Base-by-base conservation (phyloP, 2,888 invertebrate genomes). In the Tachina grossa region DNA sequence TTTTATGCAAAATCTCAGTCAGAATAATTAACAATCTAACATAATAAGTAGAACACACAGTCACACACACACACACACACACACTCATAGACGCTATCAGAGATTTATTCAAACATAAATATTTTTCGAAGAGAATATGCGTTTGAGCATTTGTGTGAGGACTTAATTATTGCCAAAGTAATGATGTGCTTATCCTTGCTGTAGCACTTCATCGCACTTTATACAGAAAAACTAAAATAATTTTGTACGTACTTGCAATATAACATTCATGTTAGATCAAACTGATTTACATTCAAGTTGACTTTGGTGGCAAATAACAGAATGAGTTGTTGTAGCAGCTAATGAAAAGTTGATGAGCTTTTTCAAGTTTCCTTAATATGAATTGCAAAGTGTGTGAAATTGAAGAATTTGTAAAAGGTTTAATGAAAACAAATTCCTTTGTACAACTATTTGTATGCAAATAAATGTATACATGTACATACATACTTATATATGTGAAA, bases 101-200 rank as follows among this genome's bases (percentile, higher is more conserved):
- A 9, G 14, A 31, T 31, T 45, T 16, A 43, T 8, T 22, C 10
- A 45, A 1, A 57, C 45, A 19, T 9, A 9, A 9, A 19, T 19
- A 22, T 57, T 22, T 41, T 9, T 10, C 8, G n/a, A n/a, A 57
- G 45, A 53, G 22, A 22, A 19, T 41, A 16, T 49, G 6, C n/a
- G 53, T 14, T 2, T 55, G 19, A 11, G 10, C 14, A n/a, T 13
- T n/a, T 41, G n/a, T 41, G 47, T 47, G 45, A 2, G 19, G 14
- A 45, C 47, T 72, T 72, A 65, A 72, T 47, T 55, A 65, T 47
- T 79, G 14, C 16, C 10, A 57, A 10, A 55, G 14, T 65, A 72
- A 71, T 43, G 16, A 79, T 57, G 65, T 71, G 55, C 41, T 65
- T 66, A 55, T 66, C 43, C 41, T 66, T 47, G 66, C 39, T 49